A percentile compares a stretch with the other conserved stretches of the same genome.
Conservation (phyloP, 1,140 invertebrate genomes). For the Brachionus asplanchnoidis region DNA sequence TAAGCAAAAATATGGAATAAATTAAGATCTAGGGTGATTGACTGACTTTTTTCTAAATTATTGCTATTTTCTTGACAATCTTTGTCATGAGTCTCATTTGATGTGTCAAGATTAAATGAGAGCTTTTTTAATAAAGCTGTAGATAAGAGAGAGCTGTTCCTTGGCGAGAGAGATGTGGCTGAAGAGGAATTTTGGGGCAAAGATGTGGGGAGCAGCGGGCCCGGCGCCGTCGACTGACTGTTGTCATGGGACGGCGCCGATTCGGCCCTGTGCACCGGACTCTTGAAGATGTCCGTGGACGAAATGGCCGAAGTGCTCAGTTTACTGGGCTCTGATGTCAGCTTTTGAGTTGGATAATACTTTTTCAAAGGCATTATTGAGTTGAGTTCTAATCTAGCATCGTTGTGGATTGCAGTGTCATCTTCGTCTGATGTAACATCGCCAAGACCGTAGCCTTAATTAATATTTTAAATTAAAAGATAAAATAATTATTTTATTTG, state of each 20-base stretch:
- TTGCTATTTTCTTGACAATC: constrained; percentile 14
- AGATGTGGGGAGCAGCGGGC: neutral
- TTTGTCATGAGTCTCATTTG: neutral
- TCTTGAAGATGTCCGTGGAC: constrained; percentile 21
- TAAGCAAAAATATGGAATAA: neutral
- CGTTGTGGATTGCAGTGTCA: neutral
- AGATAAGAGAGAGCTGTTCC: constrained; percentile 1
- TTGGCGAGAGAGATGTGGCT: neutral
- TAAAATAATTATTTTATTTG: neutral
- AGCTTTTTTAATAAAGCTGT: constrained; percentile 3
- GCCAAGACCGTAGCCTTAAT: constrained; percentile 1
- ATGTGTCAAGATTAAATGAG: neutral
- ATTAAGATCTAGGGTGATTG: neutral
- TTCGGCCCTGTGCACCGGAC: neutral
- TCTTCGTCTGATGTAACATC: constrained; percentile 24
- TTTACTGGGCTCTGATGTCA: neutral
- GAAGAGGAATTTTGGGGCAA: neutral
- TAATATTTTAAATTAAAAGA: neutral
- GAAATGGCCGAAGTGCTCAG: neutral
- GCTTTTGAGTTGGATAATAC: constrained; percentile 19
- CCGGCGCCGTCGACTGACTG: neutral
- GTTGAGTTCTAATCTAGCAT: neutral
- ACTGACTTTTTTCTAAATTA: constrained; percentile 2
- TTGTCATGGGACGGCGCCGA: neutral
- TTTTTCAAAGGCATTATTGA: constrained; percentile 21